These are phyloP conservation scores for Astreopora myriophthalma DNA, from an alignment of 64 coral and sea anemone genomes.

Conservation along the genomic window DNA sequence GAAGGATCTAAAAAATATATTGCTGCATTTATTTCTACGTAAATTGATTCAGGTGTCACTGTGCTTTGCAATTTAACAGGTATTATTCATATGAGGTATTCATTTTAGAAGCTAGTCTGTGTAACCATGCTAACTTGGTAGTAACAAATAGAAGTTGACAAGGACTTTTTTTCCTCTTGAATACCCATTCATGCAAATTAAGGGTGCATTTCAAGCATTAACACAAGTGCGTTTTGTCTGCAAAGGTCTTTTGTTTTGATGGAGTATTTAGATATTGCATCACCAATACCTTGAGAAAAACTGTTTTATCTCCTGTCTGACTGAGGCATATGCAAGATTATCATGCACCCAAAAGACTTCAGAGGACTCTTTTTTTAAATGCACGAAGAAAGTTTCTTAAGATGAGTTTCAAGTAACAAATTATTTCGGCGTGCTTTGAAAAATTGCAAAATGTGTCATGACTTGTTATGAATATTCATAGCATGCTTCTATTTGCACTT, in stretches of 20 bases:
- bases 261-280: neutral
- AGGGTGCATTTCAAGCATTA: neutral
- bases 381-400: too few relatives aligned
- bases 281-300: neutral
- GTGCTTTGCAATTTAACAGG: neutral
- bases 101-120: neutral
- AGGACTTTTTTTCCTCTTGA: neutral
- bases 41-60: neutral
- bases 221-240: neutral
- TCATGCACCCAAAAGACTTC: neutral
- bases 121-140: neutral
- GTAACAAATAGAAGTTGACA: neutral
- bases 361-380: neutral
- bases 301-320: neutral
- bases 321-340: neutral
- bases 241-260: neutral
- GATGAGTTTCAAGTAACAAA: neutral
- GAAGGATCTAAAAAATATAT: neutral
- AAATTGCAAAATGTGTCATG: neutral
- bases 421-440: neutral
- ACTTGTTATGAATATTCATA: slow-evolving; percentile 20
- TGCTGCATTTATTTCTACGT: neutral
- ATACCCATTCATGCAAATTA: neutral
- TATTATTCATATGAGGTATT: neutral
- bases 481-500: neutral